A percentile compares a stretch with the other conserved stretches of the same genome.
Evolutionary conservation across 2,888 invertebrate species (phyloP).

Genomic region (Heliconius erato): DNA sequence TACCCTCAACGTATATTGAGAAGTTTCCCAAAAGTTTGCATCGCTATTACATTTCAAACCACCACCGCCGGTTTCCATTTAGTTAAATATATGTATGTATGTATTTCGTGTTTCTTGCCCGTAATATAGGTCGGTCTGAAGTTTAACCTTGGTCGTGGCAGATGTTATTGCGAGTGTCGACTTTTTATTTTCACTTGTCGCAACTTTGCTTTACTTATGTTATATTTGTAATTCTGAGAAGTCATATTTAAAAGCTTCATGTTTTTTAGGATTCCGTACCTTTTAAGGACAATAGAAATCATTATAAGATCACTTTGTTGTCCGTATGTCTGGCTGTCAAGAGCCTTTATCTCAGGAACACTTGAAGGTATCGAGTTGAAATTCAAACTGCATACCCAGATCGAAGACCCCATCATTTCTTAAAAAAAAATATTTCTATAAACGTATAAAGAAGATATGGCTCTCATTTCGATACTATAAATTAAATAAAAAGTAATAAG

Average conservation of each 20-base stretch:
- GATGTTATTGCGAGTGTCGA: constrained; percentile 42
- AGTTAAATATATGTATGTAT: constrained; percentile 28
- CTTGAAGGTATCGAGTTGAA: no score
- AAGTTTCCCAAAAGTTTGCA: constrained; percentile 26
- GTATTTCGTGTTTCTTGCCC: constrained; percentile 32
- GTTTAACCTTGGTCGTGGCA: constrained; percentile 40
- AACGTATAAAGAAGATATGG: no score
- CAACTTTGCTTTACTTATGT: constrained; percentile 41
- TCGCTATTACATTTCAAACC: constrained; percentile 11
- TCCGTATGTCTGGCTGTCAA: no score
- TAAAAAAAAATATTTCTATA: no score
- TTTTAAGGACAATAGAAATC: no score
- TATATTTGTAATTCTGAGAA: neutral
- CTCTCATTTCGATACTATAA: no score
- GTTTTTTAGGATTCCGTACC: no score
- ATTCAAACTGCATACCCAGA: no score
- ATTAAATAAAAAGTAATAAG: no score
- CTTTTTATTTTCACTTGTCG: constrained; percentile 22
- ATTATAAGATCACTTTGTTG: no score
- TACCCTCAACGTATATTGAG: constrained; percentile 22
- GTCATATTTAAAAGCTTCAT: neutral
- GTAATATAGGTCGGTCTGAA: constrained; percentile 42
- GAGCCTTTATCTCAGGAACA: no score
- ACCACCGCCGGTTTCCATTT: neutral
- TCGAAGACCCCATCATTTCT: no score